Evolutionary conservation across 1,140 invertebrate genomes (phyloP).

Genomic region (Eulimnadia texana): DNA sequence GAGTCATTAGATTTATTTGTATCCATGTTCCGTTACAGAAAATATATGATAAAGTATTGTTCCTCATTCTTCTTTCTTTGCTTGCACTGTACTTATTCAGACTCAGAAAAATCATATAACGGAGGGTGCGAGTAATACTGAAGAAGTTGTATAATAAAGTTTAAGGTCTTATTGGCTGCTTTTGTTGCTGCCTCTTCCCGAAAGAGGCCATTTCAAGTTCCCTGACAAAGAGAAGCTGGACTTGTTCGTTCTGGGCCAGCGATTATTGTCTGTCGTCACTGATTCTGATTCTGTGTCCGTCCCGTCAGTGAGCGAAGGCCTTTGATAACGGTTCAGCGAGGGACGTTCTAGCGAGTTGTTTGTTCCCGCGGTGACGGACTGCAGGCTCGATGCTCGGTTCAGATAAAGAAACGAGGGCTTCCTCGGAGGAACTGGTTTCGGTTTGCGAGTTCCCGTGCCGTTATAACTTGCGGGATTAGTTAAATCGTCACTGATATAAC

Average conservation of each 20-base stretch:
- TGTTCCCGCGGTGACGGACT: constrained; percentile 43
- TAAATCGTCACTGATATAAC: constrained; percentile 12
- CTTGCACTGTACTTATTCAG: not conserved
- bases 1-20: not conserved
- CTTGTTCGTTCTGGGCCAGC: not conserved
- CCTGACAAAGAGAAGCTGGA: not conserved
- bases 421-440: constrained; percentile 57
- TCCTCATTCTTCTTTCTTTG: too few relatives aligned
- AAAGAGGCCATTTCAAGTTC: constrained; percentile 1
- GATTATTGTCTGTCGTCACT: not conserved
- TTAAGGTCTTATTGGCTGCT: not conserved
- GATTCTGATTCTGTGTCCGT: not conserved
- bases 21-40: not conserved
- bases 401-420: constrained; percentile 66
- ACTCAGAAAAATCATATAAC: not conserved
- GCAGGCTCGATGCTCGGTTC: constrained; percentile 62
- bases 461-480: not conserved
- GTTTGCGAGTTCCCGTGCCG: constrained; percentile 3
- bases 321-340: not conserved
- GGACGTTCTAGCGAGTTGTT: constrained; percentile 3
- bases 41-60: too few relatives aligned
- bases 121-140: not conserved
- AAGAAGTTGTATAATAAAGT: not conserved
- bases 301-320: constrained; percentile 4
- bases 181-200: not conserved